Conservation (phyloP, 2,888 invertebrate genomes). For the Oxytorus armatus region DNA sequence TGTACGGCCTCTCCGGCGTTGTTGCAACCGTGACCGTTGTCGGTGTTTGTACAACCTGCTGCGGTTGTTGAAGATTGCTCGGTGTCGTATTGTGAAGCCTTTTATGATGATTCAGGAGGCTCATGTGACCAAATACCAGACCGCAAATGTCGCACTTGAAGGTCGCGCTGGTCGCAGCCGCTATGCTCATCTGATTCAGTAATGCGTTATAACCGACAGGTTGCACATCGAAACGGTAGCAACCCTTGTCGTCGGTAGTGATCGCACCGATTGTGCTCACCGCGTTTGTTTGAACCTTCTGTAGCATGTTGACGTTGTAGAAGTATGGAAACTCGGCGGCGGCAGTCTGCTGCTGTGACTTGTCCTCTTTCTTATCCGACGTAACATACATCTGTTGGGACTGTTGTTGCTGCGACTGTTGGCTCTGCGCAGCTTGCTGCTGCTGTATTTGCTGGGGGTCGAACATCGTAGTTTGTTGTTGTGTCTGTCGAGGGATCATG, state of each 20-base stretch:
- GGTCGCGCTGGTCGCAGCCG: constrained; percentile 89
- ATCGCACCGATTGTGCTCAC: constrained; percentile 84
- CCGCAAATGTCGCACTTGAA: constrained; percentile 96
- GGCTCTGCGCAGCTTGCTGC: constrained; percentile 85
- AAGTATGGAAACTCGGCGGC: constrained; percentile 85
- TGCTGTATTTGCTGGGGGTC: constrained; percentile 87
- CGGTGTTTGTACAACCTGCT: constrained; percentile 84
- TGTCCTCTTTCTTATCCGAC: constrained; percentile 82
- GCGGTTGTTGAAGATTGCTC: constrained; percentile 81
- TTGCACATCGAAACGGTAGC: constrained; percentile 85
- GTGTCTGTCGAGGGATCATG: constrained; percentile 49
- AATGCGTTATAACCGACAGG: constrained; percentile 91
- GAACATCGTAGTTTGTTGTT: constrained; percentile 79
- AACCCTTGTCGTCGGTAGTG: constrained; percentile 84
- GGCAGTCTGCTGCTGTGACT: constrained; percentile 80
- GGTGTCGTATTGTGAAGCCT: constrained; percentile 89
- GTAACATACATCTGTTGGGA: constrained; percentile 82
- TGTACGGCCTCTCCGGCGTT: constrained; percentile 83
- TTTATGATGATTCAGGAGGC: constrained; percentile 94
- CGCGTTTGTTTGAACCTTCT: constrained; percentile 84
- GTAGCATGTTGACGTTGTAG: constrained; percentile 85
- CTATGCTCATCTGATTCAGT: constrained; percentile 94
- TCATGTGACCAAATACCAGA: constrained; percentile 93
- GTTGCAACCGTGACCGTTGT: constrained; percentile 83
- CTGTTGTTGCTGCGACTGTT: constrained; percentile 86